Evolutionary conservation across 2,797 vertebrate genomes (phyloP).

Genomic region (Cyclopterus lumpus): DNA sequence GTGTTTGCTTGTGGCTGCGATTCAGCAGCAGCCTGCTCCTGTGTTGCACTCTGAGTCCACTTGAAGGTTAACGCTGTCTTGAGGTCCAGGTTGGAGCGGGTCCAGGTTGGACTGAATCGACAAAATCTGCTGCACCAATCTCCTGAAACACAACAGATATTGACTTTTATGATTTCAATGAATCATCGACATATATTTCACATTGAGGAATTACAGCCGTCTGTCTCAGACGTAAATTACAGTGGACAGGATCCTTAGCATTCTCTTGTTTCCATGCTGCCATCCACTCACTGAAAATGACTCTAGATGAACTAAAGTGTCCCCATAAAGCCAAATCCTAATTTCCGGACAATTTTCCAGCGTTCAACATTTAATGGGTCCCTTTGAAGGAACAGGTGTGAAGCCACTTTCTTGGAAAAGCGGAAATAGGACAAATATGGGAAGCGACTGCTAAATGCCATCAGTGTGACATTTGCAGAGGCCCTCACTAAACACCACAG

Average conservation of each 20-base stretch:
- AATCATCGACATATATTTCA: not conserved
- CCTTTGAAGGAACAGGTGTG: not conserved
- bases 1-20: not conserved
- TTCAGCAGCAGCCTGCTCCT: slow-evolving; percentile 58
- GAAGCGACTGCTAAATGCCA: not conserved
- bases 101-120: slow-evolving; percentile 23
- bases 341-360: not conserved
- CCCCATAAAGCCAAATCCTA: not conserved
- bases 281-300: not conserved
- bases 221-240: not conserved
- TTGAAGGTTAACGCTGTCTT: not conserved
- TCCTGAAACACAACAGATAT: slow-evolving; percentile 48
- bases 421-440: not conserved
- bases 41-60: not conserved
- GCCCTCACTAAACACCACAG: not conserved
- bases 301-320: not conserved
- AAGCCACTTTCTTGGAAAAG: not conserved
- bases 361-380: not conserved
- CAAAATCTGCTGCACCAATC: slow-evolving; percentile 61
- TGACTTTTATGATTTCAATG: not conserved
- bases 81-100: not conserved
- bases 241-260: not conserved
- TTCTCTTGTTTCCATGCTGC: not conserved
- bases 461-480: not conserved
- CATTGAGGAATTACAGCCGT: not conserved